These are phyloP conservation scores for Ianthella basta DNA, from an alignment of 37 sponge, comb jelly and placozoan species.

Conservation along the genomic window DNA sequence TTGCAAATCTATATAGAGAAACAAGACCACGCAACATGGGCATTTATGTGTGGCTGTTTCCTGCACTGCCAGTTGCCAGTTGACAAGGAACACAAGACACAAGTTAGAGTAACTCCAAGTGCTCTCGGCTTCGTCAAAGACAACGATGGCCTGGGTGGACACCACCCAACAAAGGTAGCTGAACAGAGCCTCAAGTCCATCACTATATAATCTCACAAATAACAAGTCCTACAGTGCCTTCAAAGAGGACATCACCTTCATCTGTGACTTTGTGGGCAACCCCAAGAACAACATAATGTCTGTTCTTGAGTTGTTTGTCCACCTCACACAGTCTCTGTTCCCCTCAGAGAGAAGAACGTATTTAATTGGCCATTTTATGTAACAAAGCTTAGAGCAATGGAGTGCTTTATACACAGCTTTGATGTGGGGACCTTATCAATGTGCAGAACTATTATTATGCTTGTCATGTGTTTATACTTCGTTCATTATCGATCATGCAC, in stretches of 20 bases:
- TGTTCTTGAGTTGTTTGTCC: neutral
- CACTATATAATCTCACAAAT: constrained; percentile 44
- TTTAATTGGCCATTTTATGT: neutral
- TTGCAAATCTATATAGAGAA: too few species aligned
- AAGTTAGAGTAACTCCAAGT: constrained; percentile 55
- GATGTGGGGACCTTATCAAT: too few species aligned
- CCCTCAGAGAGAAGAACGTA: neutral
- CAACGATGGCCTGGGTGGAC: neutral
- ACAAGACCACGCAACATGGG: too few species aligned
- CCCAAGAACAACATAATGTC: constrained; percentile 6
- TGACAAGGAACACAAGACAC: constrained; percentile 44
- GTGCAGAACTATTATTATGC: too few species aligned
- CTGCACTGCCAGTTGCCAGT: constrained; percentile 73
- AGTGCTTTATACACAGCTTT: too few species aligned
- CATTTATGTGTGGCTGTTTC: constrained; percentile 67
- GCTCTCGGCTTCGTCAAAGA: constrained; percentile 76
- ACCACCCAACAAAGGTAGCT: constrained; percentile 55
- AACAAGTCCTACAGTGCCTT: constrained; percentile 62
- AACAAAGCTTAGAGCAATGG: constrained; percentile 29
- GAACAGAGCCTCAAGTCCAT: constrained; percentile 55
- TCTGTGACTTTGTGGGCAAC: neutral
- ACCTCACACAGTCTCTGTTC: neutral
- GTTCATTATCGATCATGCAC: too few species aligned
- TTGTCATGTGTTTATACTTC: too few species aligned
- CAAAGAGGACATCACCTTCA: constrained; percentile 35